A percentile compares a stretch with the other conserved stretches of the same genome.
Evolutionary conservation across 1,140 invertebrate genomes (phyloP).

Genomic region (Pachyrhynchus sulphureomaculatus): DNA sequence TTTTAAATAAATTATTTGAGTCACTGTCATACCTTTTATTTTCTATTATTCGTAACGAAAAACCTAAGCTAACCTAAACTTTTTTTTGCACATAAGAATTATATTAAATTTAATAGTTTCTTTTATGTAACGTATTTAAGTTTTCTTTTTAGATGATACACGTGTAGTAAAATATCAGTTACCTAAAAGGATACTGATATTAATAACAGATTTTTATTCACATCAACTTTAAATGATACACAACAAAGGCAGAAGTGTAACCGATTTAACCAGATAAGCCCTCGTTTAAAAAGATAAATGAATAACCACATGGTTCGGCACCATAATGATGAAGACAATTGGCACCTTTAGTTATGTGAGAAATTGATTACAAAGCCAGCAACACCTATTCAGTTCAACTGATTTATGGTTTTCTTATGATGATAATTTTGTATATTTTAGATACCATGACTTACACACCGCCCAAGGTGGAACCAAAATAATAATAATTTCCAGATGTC

Average conservation of each 20-base stretch:
- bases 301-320: conserved; percentile 18
- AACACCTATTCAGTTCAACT: conserved; percentile 31
- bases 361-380: conserved; percentile 36
- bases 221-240: not conserved
- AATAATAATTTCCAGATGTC: too few relatives aligned
- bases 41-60: too few relatives aligned
- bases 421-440: conserved; percentile 37
- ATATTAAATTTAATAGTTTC: too few relatives aligned
- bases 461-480: conserved; percentile 1
- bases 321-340: conserved; percentile 28
- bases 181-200: too few relatives aligned
- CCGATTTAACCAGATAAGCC: conserved; percentile 22
- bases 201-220: too few relatives aligned
- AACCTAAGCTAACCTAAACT: too few relatives aligned
- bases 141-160: too few relatives aligned
- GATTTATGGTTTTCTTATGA: conserved; percentile 34
- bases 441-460: conserved; percentile 2
- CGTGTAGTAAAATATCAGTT: too few relatives aligned
- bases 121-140: too few relatives aligned
- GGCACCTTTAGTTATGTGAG: conserved; percentile 30
- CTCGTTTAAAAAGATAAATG: conserved; percentile 27
- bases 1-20: too few relatives aligned
- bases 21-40: too few relatives aligned
- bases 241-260: not conserved
- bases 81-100: too few relatives aligned